Conservation (phyloP, 2,797 vertebrate species). For the Sebastes melanostomus region DNA sequence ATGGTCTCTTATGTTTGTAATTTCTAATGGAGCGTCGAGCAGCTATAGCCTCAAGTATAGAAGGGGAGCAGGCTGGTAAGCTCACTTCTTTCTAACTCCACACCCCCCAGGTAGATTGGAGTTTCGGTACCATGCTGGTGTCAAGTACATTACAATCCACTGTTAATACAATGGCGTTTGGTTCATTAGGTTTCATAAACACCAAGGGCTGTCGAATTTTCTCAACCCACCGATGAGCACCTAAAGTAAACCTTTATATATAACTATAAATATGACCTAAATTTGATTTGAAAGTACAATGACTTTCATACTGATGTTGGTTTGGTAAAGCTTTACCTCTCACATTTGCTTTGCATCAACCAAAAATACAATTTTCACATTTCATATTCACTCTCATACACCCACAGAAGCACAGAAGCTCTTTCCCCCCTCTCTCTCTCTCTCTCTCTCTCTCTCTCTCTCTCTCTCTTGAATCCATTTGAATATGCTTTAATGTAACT, state of each 20-base stretch:
- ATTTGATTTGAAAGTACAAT: background rate
- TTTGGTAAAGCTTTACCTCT: background rate
- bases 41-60: too few species aligned
- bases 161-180: background rate
- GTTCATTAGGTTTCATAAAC: background rate
- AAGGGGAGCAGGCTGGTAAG: too few species aligned
- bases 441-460: background rate
- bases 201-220: background rate
- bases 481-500: background rate
- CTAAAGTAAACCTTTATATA: background rate
- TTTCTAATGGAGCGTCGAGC: too few species aligned
- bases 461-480: background rate
- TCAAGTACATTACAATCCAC: background rate
- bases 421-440: background rate
- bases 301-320: background rate
- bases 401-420: background rate
- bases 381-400: conserved; percentile 1
- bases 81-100: background rate
- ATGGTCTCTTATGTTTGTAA: too few species aligned
- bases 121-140: background rate
- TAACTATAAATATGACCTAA: background rate
- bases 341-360: background rate
- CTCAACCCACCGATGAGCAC: background rate
- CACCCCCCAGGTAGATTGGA: background rate
- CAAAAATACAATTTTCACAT: background rate